A percentile compares a stretch with the other conserved stretches of the same genome.
These are phyloP conservation scores for Otis tarda DNA, from an alignment of 2,113 vertebrate genomes.

Conservation along the genomic window DNA sequence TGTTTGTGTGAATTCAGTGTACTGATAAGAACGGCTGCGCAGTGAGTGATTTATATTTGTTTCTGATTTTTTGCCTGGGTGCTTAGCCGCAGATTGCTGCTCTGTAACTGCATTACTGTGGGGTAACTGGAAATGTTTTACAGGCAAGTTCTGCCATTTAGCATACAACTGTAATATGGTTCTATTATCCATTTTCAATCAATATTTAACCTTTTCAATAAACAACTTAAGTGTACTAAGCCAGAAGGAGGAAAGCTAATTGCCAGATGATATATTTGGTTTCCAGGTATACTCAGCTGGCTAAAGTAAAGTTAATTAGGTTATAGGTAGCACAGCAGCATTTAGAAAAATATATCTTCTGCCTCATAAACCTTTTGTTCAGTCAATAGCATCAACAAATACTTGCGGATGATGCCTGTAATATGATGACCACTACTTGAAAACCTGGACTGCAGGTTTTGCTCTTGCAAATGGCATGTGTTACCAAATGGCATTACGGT, in stretches of 20 bases:
- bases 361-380: slow-evolving; percentile 58
- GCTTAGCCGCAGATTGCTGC: slow-evolving; percentile 35
- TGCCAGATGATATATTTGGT: slow-evolving; percentile 64
- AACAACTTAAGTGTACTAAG: slow-evolving; percentile 63
- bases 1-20: slow-evolving; percentile 15
- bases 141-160: slow-evolving; percentile 60
- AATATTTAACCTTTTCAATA: slow-evolving; percentile 66
- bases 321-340: slow-evolving; percentile 69
- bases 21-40: slow-evolving; percentile 1
- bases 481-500: not conserved
- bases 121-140: slow-evolving; percentile 53
- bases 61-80: slow-evolving; percentile 17
- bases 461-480: not conserved
- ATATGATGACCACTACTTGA: slow-evolving; percentile 7
- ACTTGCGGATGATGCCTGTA: slow-evolving; percentile 32
- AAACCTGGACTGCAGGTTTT: not conserved
- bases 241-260: slow-evolving; percentile 65
- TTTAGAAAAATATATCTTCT: slow-evolving; percentile 61
- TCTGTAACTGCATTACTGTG: slow-evolving; percentile 56
- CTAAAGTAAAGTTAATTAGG: slow-evolving; percentile 70
- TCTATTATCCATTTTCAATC: slow-evolving; percentile 62
- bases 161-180: slow-evolving; percentile 42
- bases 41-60: slow-evolving; percentile 46
- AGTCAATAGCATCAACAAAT: slow-evolving; percentile 58
- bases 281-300: slow-evolving; percentile 63